Evolutionary conservation across 2,888 invertebrate species (phyloP).

Genomic region (Pollenia griseotomentosa): DNA sequence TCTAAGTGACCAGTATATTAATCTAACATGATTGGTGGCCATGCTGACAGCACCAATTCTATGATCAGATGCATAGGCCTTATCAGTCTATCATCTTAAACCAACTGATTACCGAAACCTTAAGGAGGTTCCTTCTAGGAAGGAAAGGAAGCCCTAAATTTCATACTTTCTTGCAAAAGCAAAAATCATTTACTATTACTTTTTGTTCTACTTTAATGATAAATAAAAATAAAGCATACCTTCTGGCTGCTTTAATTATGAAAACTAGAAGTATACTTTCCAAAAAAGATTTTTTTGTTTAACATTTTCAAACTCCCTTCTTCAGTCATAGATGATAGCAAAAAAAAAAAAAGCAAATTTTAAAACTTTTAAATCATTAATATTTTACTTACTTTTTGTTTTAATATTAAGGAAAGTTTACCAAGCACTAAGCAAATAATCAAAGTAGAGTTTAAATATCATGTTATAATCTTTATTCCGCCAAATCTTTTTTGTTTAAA

Average conservation of each 20-base stretch:
- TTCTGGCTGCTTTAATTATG: conserved; percentile 23
- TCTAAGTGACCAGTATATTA: too few relatives aligned
- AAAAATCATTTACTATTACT: too few relatives aligned
- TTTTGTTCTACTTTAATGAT: too few relatives aligned
- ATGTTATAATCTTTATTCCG: conserved; percentile 21
- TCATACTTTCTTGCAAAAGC: too few relatives aligned
- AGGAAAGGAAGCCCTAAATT: too few relatives aligned
- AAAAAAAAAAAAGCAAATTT: conserved; percentile 10
- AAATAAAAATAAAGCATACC: conserved; percentile 7
- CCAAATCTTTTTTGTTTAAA: conserved; percentile 35
- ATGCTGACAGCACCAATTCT: too few relatives aligned
- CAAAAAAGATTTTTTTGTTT: conserved; percentile 5
- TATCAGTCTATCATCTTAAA: too few relatives aligned
- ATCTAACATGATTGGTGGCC: too few relatives aligned
- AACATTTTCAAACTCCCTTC: conserved; percentile 22
- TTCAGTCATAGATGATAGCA: not conserved
- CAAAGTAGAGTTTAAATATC: not conserved
- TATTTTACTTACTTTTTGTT: not conserved
- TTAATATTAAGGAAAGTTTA: not conserved
- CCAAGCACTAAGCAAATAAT: conserved; percentile 53
- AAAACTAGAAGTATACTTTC: conserved; percentile 29
- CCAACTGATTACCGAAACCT: too few relatives aligned
- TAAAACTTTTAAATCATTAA: conserved; percentile 18
- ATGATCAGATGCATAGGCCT: too few relatives aligned
- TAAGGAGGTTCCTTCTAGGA: too few relatives aligned